Base-by-base conservation (phyloP, 92 coral and sea anemone species). In the Porites cylindrica region DNA sequence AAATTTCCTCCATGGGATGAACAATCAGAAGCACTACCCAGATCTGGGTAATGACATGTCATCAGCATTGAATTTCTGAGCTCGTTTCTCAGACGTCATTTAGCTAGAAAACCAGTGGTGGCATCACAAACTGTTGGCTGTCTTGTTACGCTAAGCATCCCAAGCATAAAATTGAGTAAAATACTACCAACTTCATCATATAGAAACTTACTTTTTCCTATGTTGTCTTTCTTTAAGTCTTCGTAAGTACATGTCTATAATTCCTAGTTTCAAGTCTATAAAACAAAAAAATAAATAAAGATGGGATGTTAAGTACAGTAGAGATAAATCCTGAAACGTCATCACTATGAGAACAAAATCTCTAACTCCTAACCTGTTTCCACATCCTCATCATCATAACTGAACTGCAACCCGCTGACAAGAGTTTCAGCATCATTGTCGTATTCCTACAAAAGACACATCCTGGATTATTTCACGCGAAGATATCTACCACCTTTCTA, bases 341-440 rank as follows among this genome's bases (percentile, higher is more conserved):
- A 13, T 8, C 7, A 47, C 18, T 32, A 70, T 10, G 11, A 50
- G 18, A 16, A 10, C 56, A 16, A 3, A 2, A 32, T 32, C 17
- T 13, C 20, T 47, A 66, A 16, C 61, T 54, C 6, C 86, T 16
- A 66, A 96, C 99, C 99, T 86, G 78, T 80, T 86, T 97, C 99
- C 21, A 97, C 88, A 43, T 97, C 99, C 68, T 97, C 99, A 64
- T 97, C 99, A 78, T 97, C 99, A 76, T 90, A 85, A 66, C 92
- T 86, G 72, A 93, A 93, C 81, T 97, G 99, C 50, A 97, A 83
- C 12, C 95, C 98, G 83, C 99, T 97, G 4, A 97, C 94, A 59
- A 97, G 93, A 16, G 97, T 93, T 85, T 97, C 99, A 21, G 99
- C 98, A 14, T 97, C 99, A 89, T 97, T 97, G 62, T 97, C 99